Evolutionary conservation across 2,888 invertebrate species (phyloP), one percentile per base, ranked within the genome.

Genomic region (Homarus gammarus): DNA sequence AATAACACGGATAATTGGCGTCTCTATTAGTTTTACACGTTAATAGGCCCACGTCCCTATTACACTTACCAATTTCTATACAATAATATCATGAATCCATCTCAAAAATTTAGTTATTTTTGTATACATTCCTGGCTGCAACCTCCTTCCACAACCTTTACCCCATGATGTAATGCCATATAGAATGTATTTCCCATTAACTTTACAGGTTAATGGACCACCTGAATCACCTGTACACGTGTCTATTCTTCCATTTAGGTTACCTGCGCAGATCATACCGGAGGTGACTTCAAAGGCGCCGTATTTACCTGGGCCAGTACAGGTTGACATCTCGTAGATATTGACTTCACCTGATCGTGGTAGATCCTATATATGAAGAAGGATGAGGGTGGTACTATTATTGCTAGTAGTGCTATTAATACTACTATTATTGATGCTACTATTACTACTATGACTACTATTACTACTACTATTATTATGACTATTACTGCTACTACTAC

Each of bases 181-280:
- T 1, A 92, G 87, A 27, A 90, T 68, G 82, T 85, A 87, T 36
- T 77, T 77, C 5, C 91, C 91, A 61, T 87, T 78, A 22, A 93
- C 94, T 90, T 95, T 93, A 93, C 97, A 97, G 73, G 96, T 96
- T n/a, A 97, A 94, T 8, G 97, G 97, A 31, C 97, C 97, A 31
- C 97, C 97, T 64, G 96, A 96, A 93, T 97, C 97, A 0, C 97
- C 97, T 93, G 97, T 96, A 93, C 97, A 97, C 15, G 97, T 95
- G 93, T 97, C 97, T 0, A 96, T 95, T 44, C 96, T 96, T 87
- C 96, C 97, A 92, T 96, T 95, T 88, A 97, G 94, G 93, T 95
- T 95, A 3, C 97, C 97, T 38, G 97, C 97, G 94, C 97, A 97
- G 92, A 97, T 95, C 96, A 97, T 97, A 18, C 6, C 95, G 94